Conservation (phyloP, 2,888 invertebrate species). For the Mythimna vitellina region DNA sequence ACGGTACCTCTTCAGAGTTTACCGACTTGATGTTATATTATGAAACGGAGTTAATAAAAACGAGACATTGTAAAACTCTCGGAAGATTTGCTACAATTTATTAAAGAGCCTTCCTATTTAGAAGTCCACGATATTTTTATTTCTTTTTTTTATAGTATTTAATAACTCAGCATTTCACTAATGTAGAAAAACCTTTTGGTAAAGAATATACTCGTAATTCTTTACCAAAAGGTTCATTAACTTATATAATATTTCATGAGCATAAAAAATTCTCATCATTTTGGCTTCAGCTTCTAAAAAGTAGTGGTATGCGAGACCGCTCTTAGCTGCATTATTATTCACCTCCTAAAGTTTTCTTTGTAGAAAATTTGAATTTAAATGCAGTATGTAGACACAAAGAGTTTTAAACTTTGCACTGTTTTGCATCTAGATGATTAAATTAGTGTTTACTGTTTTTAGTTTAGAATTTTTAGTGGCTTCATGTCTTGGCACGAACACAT, state of each 20-base stretch:
- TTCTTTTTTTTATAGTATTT: too few relatives aligned
- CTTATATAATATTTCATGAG: neutral
- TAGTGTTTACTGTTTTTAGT: slow-evolving; percentile 17
- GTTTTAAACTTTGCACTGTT: slow-evolving; percentile 27
- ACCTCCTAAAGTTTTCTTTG: slow-evolving; percentile 44
- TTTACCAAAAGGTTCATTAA: neutral
- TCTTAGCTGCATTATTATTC: slow-evolving; percentile 43
- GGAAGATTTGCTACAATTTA: too few relatives aligned
- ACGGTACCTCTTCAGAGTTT: too few relatives aligned
- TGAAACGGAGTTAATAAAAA: too few relatives aligned
- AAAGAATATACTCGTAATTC: too few relatives aligned
- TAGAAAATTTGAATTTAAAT: slow-evolving; percentile 51
- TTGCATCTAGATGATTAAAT: slow-evolving; percentile 34
- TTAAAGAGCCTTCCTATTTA: too few relatives aligned
- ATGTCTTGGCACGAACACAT: neutral
- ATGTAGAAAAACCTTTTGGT: too few relatives aligned
- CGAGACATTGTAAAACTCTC: too few relatives aligned
- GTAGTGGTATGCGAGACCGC: slow-evolving; percentile 10
- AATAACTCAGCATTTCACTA: too few relatives aligned
- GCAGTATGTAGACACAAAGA: slow-evolving; percentile 33
- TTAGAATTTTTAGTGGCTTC: neutral
- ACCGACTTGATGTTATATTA: too few relatives aligned
- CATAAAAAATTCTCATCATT: slow-evolving; percentile 10
- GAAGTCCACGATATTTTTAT: too few relatives aligned
- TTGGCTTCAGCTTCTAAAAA: slow-evolving; percentile 15